These are phyloP conservation scores for Microcebus lehilahytsara DNA, from an alignment of 2,113 vertebrate genomes.

Conservation along the genomic window DNA sequence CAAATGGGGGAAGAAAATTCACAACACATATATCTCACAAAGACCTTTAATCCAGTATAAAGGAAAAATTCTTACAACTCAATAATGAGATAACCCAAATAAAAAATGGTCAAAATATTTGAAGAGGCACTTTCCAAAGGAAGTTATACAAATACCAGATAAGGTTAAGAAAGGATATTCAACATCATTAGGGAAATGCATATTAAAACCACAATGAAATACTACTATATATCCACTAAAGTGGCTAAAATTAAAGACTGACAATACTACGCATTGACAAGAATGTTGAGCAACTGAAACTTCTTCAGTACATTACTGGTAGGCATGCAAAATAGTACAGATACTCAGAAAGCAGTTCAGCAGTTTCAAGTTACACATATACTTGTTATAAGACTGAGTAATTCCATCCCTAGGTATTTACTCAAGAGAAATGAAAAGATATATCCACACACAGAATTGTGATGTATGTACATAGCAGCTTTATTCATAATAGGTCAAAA, in stretches of 20 bases:
- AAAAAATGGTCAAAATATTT: neutral
- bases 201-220: neutral
- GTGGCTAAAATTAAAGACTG: neutral
- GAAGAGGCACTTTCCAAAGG: neutral
- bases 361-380: neutral
- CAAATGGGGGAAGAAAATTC: neutral
- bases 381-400: neutral
- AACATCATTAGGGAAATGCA: neutral
- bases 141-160: neutral
- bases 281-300: neutral
- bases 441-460: neutral
- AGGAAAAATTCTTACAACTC: neutral
- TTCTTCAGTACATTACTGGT: neutral
- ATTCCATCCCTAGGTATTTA: neutral
- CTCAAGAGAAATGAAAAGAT: neutral
- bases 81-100: neutral
- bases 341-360: neutral
- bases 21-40: neutral
- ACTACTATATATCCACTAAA: neutral
- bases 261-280: neutral
- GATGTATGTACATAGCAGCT: neutral
- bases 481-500: constrained; percentile 44
- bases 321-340: neutral
- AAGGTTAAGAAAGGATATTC: neutral
- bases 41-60: neutral